phyloP scores from a whole-genome alignment of 2,888 invertebrate genomes.

The Erannis defoliaria region DNA sequence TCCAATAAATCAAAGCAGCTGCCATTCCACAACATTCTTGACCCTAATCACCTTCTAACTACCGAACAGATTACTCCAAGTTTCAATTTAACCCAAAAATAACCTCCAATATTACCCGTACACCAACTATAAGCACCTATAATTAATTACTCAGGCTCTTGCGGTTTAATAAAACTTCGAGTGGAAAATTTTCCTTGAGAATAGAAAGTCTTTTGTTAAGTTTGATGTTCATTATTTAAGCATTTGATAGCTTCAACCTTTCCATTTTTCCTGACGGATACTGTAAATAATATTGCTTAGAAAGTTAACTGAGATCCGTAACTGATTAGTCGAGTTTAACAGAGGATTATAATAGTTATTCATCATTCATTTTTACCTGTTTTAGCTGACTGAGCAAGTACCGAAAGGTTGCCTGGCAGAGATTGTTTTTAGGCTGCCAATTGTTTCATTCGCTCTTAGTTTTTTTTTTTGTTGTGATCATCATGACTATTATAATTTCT shows the following conservation, averaged over 20 bases:
- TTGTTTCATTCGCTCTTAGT: no score
- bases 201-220: constrained; percentile 14
- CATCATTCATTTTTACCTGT: no score
- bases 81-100: constrained; percentile 17
- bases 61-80: constrained; percentile 20
- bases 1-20: constrained; percentile 19
- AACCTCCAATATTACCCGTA: neutral
- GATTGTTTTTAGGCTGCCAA: no score
- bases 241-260: constrained; percentile 25
- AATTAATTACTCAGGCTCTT: constrained; percentile 31
- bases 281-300: neutral
- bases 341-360: neutral
- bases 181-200: constrained; percentile 21
- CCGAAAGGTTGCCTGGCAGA: no score
- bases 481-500: no score
- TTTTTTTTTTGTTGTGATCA: no score
- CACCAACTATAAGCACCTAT: constrained; percentile 1
- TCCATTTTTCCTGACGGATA: neutral
- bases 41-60: constrained; percentile 15
- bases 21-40: constrained; percentile 2
- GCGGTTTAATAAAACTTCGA: constrained; percentile 22
- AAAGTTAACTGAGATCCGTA: neutral
- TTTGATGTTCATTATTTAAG: constrained; percentile 20
- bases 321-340: neutral
- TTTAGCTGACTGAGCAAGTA: no score